These are phyloP conservation scores for Chloropsis cyanopogon DNA, from an alignment of 2,113 vertebrate species.

Conservation along the genomic window DNA sequence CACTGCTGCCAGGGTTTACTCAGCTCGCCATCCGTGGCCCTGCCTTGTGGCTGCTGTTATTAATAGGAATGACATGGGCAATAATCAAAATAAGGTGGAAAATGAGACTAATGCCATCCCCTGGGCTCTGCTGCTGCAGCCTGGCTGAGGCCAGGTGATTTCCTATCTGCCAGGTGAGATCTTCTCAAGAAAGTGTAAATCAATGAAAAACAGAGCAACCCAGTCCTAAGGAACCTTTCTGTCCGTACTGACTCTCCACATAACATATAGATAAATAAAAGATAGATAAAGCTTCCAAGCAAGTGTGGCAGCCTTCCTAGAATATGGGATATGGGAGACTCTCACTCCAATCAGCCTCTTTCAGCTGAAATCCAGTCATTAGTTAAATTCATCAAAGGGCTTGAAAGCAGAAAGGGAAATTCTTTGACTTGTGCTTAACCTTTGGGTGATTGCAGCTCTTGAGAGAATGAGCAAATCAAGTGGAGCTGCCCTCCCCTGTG, in stretches of 20 bases:
- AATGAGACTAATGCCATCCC: neutral
- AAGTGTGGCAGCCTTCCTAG: neutral
- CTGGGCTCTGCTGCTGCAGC: neutral
- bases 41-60: neutral
- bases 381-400: conserved; percentile 47
- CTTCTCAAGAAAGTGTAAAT: neutral
- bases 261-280: neutral
- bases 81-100: neutral
- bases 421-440: conserved; percentile 50
- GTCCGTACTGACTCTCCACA: neutral
- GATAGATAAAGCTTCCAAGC: neutral
- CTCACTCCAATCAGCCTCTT: conserved; percentile 17
- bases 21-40: neutral
- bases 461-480: conserved; percentile 59
- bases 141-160: neutral
- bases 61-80: neutral
- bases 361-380: conserved; percentile 38
- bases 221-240: neutral
- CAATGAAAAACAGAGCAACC: neutral
- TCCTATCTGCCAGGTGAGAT: neutral
- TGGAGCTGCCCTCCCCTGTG: conserved; percentile 46
- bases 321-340: neutral
- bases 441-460: conserved; percentile 57
- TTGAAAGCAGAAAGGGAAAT: conserved; percentile 43
- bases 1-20: neutral